phyloP scores from a whole-genome alignment of 2,113 vertebrate genomes.

The Centrocercus urophasianus region DNA sequence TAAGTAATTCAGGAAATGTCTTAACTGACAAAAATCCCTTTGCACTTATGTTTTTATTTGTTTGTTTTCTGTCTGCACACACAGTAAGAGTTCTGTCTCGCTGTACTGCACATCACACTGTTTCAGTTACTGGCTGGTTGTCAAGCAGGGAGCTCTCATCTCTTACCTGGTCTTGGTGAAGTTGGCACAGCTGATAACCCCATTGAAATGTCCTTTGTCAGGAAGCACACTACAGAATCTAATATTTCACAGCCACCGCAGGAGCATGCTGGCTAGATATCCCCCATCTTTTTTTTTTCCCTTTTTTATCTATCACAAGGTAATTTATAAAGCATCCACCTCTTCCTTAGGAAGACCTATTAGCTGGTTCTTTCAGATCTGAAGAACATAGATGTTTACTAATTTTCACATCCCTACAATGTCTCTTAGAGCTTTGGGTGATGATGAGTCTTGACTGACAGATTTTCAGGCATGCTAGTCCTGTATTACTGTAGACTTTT shows the following conservation, averaged over 20 bases:
- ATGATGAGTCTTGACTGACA: neutral
- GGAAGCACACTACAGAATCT: neutral
- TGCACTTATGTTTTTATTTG: neutral
- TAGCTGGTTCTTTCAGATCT: neutral
- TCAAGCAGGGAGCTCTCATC: neutral
- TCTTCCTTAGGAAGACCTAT: neutral
- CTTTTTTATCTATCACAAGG: neutral
- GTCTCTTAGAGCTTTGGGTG: neutral
- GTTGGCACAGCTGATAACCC: neutral
- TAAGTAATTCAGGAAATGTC: neutral
- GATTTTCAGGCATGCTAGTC: neutral
- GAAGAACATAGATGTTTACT: neutral
- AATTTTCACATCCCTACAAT: neutral
- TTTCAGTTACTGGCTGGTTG: accelerated
- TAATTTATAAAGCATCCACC: neutral
- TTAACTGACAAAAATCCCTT: neutral
- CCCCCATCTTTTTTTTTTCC: neutral
- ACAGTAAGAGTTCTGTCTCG: neutral
- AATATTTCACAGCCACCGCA: neutral
- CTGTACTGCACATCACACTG: neutral
- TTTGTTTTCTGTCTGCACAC: neutral
- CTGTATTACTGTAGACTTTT: neutral
- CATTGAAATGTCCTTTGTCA: neutral
- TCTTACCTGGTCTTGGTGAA: neutral
- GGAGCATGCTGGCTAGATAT: neutral